Evolutionary conservation across 2,888 invertebrate genomes (phyloP).

Genomic region (Trichogramma dendrolimi): DNA sequence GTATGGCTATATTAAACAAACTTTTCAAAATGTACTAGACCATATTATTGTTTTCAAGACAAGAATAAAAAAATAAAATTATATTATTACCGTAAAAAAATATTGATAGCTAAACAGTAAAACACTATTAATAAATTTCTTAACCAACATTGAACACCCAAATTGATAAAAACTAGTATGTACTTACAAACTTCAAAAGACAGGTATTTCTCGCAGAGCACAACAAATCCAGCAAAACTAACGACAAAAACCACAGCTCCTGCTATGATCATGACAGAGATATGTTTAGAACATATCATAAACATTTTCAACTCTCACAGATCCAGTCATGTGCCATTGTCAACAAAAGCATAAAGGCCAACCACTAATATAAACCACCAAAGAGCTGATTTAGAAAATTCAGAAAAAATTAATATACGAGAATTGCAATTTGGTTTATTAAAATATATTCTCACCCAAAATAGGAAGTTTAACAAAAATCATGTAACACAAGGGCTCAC

Average conservation of each 20-base stretch:
- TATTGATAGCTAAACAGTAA: not conserved
- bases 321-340: slow-evolving; percentile 85
- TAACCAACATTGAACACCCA: not conserved
- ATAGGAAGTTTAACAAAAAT: slow-evolving; percentile 86
- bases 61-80: not conserved
- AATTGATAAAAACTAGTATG: slow-evolving; percentile 4
- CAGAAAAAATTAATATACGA: not conserved
- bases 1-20: too few relatives aligned
- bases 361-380: slow-evolving; percentile 81
- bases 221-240: slow-evolving; percentile 90
- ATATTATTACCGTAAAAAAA: not conserved
- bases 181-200: slow-evolving; percentile 82
- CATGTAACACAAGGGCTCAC: slow-evolving; percentile 81
- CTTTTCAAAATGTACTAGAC: too few relatives aligned
- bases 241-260: slow-evolving; percentile 89
- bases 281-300: slow-evolving; percentile 85
- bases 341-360: slow-evolving; percentile 86
- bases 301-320: slow-evolving; percentile 77
- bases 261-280: slow-evolving; percentile 82
- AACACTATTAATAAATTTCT: not conserved
- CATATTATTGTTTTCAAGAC: too few relatives aligned
- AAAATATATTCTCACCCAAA: slow-evolving; percentile 69
- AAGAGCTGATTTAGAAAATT: slow-evolving; percentile 64
- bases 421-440: not conserved
- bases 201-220: slow-evolving; percentile 87